These are phyloP conservation scores for Erebia aethiops DNA, from an alignment of 2,888 invertebrate genomes.

Conservation along the genomic window DNA sequence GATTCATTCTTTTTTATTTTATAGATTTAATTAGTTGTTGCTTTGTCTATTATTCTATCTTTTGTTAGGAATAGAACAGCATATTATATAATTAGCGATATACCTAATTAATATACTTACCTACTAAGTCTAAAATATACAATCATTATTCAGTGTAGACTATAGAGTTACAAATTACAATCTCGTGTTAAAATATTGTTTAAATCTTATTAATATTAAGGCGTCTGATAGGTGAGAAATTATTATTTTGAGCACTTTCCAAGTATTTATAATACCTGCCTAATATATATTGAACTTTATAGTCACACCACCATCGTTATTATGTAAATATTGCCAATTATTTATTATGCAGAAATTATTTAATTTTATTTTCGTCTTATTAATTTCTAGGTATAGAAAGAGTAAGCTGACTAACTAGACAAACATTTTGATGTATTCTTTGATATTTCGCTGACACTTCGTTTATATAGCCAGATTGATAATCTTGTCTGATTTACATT, in stretches of 20 bases:
- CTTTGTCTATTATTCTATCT: neutral
- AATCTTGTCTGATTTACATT: too few species aligned
- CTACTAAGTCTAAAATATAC: too few species aligned
- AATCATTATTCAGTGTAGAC: too few species aligned
- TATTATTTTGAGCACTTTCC: slow-evolving; percentile 3
- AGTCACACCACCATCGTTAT: neutral
- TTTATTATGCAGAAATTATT: slow-evolving; percentile 1
- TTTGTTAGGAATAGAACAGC: too few species aligned
- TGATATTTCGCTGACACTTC: neutral
- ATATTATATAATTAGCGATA: too few species aligned
- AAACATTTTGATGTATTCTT: neutral
- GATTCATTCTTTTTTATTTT: slow-evolving; percentile 13
- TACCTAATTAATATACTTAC: too few species aligned
- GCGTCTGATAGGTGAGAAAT: neutral
- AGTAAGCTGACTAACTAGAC: neutral
- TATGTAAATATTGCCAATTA: neutral
- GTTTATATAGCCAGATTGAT: neutral
- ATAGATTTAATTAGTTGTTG: neutral
- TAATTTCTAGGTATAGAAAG: neutral
- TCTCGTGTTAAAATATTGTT: too few species aligned
- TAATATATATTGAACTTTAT: neutral
- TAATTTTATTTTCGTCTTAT: neutral
- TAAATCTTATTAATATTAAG: too few species aligned
- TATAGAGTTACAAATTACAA: too few species aligned
- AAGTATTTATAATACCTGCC: neutral